A percentile compares a stretch with the other conserved stretches of the same genome.
Conservation (phyloP, 2,888 invertebrate species). For the Emmelina monodactyla region DNA sequence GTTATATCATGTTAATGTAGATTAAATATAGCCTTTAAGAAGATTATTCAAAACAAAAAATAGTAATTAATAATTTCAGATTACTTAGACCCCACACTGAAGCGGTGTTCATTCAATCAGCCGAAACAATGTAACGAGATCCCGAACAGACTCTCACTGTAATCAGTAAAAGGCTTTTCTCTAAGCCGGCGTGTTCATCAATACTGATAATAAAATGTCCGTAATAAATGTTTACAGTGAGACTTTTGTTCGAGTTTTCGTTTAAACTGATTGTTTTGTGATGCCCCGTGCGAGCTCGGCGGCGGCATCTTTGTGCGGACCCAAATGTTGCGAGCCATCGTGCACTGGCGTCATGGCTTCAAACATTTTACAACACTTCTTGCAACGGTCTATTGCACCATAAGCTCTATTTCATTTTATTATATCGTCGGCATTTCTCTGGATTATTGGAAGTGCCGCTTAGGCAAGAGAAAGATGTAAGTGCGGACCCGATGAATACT, state of each 20-base stretch:
- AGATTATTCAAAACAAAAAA: not conserved
- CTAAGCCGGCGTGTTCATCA: slow-evolving; percentile 19
- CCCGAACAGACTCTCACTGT: slow-evolving; percentile 21
- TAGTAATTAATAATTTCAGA: slow-evolving; percentile 9
- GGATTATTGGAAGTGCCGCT: not conserved
- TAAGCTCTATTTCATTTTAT: not conserved
- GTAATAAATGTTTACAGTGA: slow-evolving; percentile 40
- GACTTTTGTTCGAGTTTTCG: slow-evolving; percentile 29
- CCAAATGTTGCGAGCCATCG: not conserved
- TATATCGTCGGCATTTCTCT: not conserved
- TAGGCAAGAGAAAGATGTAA: not conserved
- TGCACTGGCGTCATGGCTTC: slow-evolving; percentile 19
- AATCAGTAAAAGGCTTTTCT: slow-evolving; percentile 25
- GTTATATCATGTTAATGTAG: not conserved
- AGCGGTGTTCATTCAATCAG: slow-evolving; percentile 34
- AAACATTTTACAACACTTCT: slow-evolving; percentile 19
- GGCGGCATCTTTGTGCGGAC: slow-evolving; percentile 24
- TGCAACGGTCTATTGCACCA: slow-evolving; percentile 18
- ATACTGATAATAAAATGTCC: slow-evolving; percentile 28
- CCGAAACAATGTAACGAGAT: slow-evolving; percentile 24
- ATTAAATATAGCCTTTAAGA: not conserved
- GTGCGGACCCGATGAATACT: not conserved
- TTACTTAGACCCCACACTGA: slow-evolving; percentile 25
- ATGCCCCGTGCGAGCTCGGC: slow-evolving; percentile 18
- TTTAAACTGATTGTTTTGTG: slow-evolving; percentile 31